Base-by-base conservation (phyloP, 2,888 invertebrate species). In the Habroteleia sp. region DNA sequence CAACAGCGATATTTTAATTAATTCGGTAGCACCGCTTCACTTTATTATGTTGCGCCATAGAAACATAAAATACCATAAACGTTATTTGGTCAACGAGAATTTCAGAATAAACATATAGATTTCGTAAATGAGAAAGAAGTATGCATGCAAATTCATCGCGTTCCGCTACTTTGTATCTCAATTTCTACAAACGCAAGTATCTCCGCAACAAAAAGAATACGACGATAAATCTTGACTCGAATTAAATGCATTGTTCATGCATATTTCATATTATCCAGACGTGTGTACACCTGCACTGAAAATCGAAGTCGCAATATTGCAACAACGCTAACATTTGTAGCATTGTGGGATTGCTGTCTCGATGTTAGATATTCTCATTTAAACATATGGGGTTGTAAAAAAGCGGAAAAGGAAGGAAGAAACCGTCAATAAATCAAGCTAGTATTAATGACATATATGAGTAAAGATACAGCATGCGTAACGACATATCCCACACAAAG, bases 211-310 rank as follows among this genome's bases (percentile, higher is more conserved):
- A 58, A 58, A 68, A 50, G 11, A 23, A 46, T 23, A 23, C 33
- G 52, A 62, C 37, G 62, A 71, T 71, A 71, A 71, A 62, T 69
- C 60, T 69, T 60, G 69, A 37, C 52, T 35, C 42, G 60, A 69
- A 69, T 69, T 69, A 69, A 69, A 69, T 48, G 66, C 56, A 66
- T 60, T 71, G 71, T 71, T 71, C 71, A 71, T 63, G 63, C 71
- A 71, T 71, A 71, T 71, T 63, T 71, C 62, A 71, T 63, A 48
- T 13, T 48, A 46, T 39, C 8, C 56, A 33, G 56, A 41, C 71
- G 37, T 31, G 48, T 56, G 48, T 63, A 56, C 62, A 71, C 71
- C 63, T 71, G 71, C 71, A 63, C 39, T 62, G 46, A 63, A 71
- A 71, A 63, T 71, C 71, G 63, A 71, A 62, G 35, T 33, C 29